Evolutionary conservation across 2,888 invertebrate species (phyloP).

Genomic region (Thereva unica): DNA sequence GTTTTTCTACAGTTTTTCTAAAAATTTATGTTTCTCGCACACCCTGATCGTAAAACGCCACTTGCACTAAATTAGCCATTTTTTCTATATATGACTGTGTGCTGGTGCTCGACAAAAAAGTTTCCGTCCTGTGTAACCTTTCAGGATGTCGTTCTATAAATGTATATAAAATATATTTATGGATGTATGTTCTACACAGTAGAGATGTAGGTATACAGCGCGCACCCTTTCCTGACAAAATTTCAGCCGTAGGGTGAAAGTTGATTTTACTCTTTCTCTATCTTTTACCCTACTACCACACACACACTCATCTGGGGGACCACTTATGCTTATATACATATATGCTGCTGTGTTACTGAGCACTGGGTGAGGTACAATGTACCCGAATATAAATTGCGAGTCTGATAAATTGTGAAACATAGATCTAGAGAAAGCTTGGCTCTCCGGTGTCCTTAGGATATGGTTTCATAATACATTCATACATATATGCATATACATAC

Average conservation of each 20-base stretch:
- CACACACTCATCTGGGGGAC: background rate
- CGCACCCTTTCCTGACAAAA: background rate
- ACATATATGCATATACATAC: background rate
- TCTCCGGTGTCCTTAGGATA: conserved; percentile 14
- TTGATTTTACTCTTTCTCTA: conserved; percentile 15
- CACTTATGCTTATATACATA: too few relatives aligned
- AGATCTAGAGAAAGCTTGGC: conserved; percentile 4
- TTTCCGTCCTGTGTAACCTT: conserved; percentile 22
- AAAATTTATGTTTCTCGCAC: background rate
- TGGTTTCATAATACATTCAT: background rate
- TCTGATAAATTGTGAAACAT: conserved; percentile 19
- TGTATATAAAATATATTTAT: too few relatives aligned
- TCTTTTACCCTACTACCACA: background rate
- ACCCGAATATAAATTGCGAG: conserved; percentile 16
- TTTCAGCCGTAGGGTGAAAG: background rate
- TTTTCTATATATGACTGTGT: conserved; percentile 13
- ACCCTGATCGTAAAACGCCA: conserved; percentile 6
- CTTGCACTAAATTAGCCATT: conserved; percentile 27
- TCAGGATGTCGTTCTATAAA: conserved; percentile 9
- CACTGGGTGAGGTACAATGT: too few relatives aligned
- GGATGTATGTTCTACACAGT: too few relatives aligned
- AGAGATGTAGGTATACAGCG: too few relatives aligned
- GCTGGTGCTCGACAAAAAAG: conserved; percentile 7
- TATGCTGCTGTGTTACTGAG: too few relatives aligned
- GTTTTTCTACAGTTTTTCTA: too few relatives aligned